Evolutionary conservation across 2,113 vertebrate species (phyloP).

Genomic region (Thinocorus orbignyianus): DNA sequence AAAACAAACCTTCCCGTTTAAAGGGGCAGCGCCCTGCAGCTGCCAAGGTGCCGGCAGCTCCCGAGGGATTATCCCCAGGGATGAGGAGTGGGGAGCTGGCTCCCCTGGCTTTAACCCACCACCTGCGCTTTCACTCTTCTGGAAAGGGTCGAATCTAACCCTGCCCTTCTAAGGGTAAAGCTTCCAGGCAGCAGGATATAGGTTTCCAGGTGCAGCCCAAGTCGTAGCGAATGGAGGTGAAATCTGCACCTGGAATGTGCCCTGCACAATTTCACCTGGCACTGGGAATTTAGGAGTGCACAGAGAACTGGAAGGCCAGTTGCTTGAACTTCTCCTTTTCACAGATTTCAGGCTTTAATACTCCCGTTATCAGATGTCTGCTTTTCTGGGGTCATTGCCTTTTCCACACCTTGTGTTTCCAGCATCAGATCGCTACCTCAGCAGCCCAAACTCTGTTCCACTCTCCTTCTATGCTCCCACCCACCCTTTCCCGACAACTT

Average conservation of each 20-base stretch:
- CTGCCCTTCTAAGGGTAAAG: not conserved
- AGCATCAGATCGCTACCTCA: constrained; percentile 13
- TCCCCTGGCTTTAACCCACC: not conserved
- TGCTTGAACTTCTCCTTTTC: not conserved
- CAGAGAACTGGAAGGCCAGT: not conserved
- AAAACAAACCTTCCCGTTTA: not conserved
- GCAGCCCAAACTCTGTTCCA: not conserved
- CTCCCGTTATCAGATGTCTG: constrained; percentile 30
- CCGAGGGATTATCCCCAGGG: not conserved
- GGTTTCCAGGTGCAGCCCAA: not conserved
- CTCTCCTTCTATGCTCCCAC: not conserved
- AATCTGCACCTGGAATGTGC: not conserved
- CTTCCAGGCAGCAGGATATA: not conserved
- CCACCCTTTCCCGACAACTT: not conserved
- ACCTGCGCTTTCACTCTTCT: not conserved
- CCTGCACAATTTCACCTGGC: not conserved
- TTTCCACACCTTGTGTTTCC: constrained; percentile 9
- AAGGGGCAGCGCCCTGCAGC: not conserved
- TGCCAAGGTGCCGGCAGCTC: not conserved
- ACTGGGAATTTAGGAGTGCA: not conserved
- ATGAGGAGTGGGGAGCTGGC: not conserved
- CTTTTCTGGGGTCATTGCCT: constrained; percentile 52
- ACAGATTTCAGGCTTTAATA: not conserved
- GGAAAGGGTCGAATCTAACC: not conserved
- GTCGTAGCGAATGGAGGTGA: not conserved